Conservation (phyloP, 2,797 vertebrate genomes). For the Betta splendens region DNA sequence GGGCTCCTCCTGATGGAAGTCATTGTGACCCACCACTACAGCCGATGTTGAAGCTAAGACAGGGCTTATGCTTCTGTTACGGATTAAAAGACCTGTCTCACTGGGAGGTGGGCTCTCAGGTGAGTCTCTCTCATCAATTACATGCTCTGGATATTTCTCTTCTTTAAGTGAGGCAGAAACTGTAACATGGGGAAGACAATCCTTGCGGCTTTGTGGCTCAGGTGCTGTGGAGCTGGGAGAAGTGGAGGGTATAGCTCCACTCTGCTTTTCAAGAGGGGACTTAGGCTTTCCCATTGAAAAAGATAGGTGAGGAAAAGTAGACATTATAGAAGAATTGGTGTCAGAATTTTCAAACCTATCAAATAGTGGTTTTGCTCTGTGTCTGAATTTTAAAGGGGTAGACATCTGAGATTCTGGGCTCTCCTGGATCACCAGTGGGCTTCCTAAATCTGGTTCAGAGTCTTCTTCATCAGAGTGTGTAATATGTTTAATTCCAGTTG, state of each 20-base stretch:
- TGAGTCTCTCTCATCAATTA: constrained; percentile 84
- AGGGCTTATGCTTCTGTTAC: constrained; percentile 51
- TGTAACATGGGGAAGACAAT: constrained; percentile 10
- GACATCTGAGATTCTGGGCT: constrained; percentile 71
- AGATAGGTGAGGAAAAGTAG: constrained; percentile 32
- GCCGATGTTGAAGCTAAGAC: constrained; percentile 27
- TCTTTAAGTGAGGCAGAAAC: constrained; percentile 44
- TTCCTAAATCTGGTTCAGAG: constrained; percentile 76
- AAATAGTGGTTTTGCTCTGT: constrained; percentile 37
- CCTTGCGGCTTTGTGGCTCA: constrained; percentile 28
- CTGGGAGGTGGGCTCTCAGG: constrained; percentile 85
- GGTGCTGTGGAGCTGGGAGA: constrained; percentile 26
- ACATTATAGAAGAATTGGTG: constrained; percentile 29
- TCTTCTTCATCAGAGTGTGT: constrained; percentile 72
- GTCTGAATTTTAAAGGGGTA: constrained; percentile 75
- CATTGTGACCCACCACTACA: constrained; percentile 54
- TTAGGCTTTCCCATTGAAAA: constrained; percentile 44
- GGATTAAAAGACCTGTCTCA: constrained; percentile 57
- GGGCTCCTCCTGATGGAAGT: constrained; percentile 68
- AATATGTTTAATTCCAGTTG: constrained; percentile 26
- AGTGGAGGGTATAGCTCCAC: background rate
- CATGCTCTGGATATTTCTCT: constrained; percentile 80
- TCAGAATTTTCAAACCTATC: constrained; percentile 53
- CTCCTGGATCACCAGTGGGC: constrained; percentile 79
- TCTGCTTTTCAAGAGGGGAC: constrained; percentile 36